Conservation (phyloP, 2,888 invertebrate species). For the Tenodera sinensis region DNA sequence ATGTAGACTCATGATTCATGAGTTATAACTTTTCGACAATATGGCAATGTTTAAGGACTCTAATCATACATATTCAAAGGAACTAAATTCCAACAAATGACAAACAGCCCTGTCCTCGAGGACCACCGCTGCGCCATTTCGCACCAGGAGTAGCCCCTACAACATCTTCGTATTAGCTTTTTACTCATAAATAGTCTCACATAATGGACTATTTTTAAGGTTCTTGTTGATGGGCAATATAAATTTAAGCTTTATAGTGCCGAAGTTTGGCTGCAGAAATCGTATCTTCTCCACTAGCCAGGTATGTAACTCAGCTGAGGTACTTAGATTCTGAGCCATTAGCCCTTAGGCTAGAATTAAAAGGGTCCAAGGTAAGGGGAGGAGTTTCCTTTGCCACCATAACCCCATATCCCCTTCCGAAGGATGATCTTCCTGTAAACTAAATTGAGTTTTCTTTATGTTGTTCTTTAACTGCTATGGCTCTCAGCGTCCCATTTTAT, state of each 20-base stretch:
- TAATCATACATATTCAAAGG: background rate
- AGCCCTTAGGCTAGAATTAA: too few relatives aligned
- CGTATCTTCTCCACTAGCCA: too few relatives aligned
- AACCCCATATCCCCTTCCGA: too few relatives aligned
- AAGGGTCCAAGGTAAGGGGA: too few relatives aligned
- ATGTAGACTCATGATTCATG: background rate
- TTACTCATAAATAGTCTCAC: background rate
- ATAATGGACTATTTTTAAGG: background rate
- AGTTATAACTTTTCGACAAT: background rate
- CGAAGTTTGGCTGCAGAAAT: background rate
- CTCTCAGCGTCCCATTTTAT: too few relatives aligned
- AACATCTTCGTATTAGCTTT: background rate
- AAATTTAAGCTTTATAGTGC: background rate
- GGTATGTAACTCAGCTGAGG: too few relatives aligned
- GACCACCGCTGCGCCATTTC: background rate
- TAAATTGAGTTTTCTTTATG: too few relatives aligned
- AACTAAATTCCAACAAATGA: background rate
- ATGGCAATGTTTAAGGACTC: background rate
- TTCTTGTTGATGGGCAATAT: background rate
- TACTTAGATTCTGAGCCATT: too few relatives aligned
- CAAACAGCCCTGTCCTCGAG: background rate
- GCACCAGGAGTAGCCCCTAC: background rate
- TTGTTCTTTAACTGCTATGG: too few relatives aligned
- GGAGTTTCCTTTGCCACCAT: too few relatives aligned
- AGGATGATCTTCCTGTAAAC: too few relatives aligned